Conservation (phyloP, 2,888 invertebrate genomes). For the Scaptomyza polygonia region DNA sequence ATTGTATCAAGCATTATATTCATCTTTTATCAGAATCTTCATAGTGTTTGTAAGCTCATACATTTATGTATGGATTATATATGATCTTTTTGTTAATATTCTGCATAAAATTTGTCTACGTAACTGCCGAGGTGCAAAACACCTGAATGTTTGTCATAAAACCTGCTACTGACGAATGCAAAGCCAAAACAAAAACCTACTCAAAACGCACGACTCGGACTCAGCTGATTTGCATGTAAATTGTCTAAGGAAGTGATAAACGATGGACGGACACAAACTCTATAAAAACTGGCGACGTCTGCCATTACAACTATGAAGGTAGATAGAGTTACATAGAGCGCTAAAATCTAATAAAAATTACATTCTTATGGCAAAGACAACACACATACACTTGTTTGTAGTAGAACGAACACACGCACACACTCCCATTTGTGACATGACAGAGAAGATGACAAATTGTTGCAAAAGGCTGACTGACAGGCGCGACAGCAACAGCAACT, state of each 20-base stretch:
- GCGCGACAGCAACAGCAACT: constrained; percentile 45
- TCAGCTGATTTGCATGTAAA: constrained; percentile 73
- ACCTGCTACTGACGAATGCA: constrained; percentile 22
- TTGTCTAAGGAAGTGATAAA: constrained; percentile 78
- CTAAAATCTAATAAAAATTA: constrained; percentile 77
- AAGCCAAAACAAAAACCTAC: constrained; percentile 21
- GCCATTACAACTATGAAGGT: constrained; percentile 40
- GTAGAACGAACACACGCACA: constrained; percentile 26
- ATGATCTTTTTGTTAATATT: background rate
- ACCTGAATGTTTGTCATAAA: background rate
- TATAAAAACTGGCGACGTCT: constrained; percentile 42
- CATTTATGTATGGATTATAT: background rate
- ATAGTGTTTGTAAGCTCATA: too few relatives aligned
- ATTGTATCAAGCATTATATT: too few relatives aligned
- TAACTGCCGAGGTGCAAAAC: background rate
- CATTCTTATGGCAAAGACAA: constrained; percentile 46
- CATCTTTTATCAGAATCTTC: too few relatives aligned
- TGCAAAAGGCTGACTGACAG: constrained; percentile 71
- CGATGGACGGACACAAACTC: constrained; percentile 46
- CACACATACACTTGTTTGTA: constrained; percentile 9
- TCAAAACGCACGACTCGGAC: constrained; percentile 24
- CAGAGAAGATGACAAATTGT: constrained; percentile 80
- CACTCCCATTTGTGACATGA: constrained; percentile 62
- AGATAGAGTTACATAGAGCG: constrained; percentile 24
- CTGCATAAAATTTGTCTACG: background rate